Conservation (phyloP, 2,888 invertebrate species). For the Myopa tessellatipennis region DNA sequence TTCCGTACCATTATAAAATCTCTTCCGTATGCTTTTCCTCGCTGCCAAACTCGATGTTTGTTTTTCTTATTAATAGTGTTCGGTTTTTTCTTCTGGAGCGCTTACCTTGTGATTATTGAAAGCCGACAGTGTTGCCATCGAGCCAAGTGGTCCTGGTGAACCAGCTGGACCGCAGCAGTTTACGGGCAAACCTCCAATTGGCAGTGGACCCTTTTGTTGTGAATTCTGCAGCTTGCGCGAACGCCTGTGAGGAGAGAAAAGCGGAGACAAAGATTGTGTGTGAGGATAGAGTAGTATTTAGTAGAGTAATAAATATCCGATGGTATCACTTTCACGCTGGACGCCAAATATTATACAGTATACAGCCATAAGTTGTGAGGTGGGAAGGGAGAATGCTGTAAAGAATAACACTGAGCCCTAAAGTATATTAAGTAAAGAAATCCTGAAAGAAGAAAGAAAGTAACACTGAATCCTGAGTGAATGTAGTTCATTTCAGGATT, state of each 20-base stretch:
- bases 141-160: conserved; percentile 84
- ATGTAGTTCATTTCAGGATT: no score
- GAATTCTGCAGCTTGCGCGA: conserved; percentile 80
- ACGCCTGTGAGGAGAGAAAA: conserved; percentile 69
- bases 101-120: conserved; percentile 85
- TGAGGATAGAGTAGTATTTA: conserved; percentile 17
- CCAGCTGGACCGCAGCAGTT: conserved; percentile 85
- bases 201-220: conserved; percentile 76
- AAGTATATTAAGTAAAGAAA: no score
- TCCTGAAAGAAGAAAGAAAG: no score
- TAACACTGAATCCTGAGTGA: no score
- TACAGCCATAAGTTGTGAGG: conserved; percentile 9
- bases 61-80: neutral
- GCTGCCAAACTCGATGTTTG: neutral
- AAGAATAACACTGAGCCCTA: no score
- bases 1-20: neutral
- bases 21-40: neutral
- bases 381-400: no score
- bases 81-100: conserved; percentile 13
- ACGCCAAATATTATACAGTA: conserved; percentile 16
- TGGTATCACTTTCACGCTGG: conserved; percentile 26
- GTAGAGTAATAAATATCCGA: conserved; percentile 30
- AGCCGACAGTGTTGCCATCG: conserved; percentile 84
- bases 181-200: conserved; percentile 80
- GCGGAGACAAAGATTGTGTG: neutral